Evolutionary conservation across 1,140 invertebrate species (phyloP).

Genomic region (Drosophila micromelanica): DNA sequence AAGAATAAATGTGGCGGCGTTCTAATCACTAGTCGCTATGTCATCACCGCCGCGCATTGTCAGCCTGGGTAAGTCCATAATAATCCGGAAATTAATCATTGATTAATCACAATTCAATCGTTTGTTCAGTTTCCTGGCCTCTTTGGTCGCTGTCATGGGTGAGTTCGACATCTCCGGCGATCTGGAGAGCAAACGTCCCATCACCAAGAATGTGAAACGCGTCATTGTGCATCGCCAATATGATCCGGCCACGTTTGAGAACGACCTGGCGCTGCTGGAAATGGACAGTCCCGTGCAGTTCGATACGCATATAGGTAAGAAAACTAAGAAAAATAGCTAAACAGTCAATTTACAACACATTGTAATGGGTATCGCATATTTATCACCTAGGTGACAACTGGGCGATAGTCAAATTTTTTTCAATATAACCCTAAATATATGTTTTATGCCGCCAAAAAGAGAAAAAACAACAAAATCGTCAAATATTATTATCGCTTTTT

Average conservation of each 20-base stretch:
- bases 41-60: conserved; percentile 97
- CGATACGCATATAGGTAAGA: conserved; percentile 91
- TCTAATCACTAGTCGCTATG: conserved; percentile 92
- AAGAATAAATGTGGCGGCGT: conserved; percentile 98
- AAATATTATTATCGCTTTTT: too few species aligned
- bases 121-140: conserved; percentile 91
- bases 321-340: too few species aligned
- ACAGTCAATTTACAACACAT: neutral
- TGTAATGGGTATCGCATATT: neutral
- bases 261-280: conserved; percentile 94
- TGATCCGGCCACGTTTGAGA: conserved; percentile 95
- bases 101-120: neutral
- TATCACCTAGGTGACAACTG: neutral
- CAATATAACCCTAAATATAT: too few species aligned
- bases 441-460: too few species aligned
- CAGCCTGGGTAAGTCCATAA: conserved; percentile 91
- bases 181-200: conserved; percentile 89
- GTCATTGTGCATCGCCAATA: conserved; percentile 96
- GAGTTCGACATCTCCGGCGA: conserved; percentile 95
- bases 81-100: neutral
- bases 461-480: too few species aligned
- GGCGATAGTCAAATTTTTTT: neutral
- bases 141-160: conserved; percentile 94
- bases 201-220: conserved; percentile 92
- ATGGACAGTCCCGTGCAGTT: conserved; percentile 93